Evolutionary conservation across 2,113 vertebrate genomes (phyloP).

Genomic region (Piaya cayana): DNA sequence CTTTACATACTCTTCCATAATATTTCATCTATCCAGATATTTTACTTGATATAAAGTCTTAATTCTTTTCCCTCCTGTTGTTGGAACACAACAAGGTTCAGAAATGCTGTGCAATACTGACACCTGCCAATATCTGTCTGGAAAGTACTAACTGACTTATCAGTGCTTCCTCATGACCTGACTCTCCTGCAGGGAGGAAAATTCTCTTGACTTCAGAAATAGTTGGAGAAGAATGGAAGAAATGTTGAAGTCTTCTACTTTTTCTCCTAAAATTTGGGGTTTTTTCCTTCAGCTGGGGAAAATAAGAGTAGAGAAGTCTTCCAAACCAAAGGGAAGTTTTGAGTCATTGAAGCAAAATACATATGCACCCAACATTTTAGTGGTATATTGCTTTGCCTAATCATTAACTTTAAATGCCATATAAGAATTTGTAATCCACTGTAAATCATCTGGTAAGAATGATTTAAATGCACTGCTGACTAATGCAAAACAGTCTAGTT

Average conservation of each 20-base stretch:
- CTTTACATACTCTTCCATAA: not conserved
- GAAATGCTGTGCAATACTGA: constrained; percentile 7
- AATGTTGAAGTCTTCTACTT: not conserved
- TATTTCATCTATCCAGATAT: not conserved
- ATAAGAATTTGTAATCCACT: constrained; percentile 76
- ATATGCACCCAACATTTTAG: constrained; percentile 62
- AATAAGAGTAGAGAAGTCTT: constrained; percentile 9
- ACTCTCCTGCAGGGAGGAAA: not conserved
- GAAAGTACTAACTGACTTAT: not conserved
- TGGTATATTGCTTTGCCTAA: constrained; percentile 76
- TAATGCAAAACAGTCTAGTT: constrained; percentile 79
- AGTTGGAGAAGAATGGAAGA: not conserved
- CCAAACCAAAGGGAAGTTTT: constrained; percentile 46
- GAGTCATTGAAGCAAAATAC: constrained; percentile 51
- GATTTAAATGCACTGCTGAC: constrained; percentile 76
- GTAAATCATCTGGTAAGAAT: constrained; percentile 77
- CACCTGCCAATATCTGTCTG: not conserved
- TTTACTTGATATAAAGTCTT: not conserved
- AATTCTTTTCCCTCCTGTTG: not conserved
- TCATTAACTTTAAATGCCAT: constrained; percentile 76
- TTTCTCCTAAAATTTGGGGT: not conserved
- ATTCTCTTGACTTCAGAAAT: not conserved
- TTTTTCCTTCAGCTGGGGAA: not conserved
- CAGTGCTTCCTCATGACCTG: not conserved
- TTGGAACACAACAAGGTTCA: not conserved